Evolutionary conservation across 2,113 vertebrate species (phyloP).

Genomic region (Canis aureus): DNA sequence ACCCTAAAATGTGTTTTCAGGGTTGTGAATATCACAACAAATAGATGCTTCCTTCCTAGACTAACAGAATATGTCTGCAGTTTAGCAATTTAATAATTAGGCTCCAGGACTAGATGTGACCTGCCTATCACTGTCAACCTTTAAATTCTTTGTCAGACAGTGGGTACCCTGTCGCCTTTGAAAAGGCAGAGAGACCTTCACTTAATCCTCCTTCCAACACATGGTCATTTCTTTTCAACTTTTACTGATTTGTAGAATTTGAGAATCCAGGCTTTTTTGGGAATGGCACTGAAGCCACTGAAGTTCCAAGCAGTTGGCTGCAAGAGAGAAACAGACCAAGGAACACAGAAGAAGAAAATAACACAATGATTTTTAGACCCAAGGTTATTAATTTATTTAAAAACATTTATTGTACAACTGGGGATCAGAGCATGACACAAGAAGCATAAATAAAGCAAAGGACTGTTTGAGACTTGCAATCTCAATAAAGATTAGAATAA

Average conservation of each 20-base stretch:
- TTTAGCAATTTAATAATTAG: background rate
- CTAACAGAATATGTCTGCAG: background rate
- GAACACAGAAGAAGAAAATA: background rate
- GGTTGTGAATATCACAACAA: background rate
- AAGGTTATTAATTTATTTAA: conserved; percentile 17
- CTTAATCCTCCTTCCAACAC: background rate
- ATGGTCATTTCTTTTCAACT: background rate
- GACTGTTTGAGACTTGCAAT: background rate
- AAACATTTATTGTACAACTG: background rate
- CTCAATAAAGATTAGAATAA: background rate
- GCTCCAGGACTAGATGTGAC: too few relatives aligned
- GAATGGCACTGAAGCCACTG: background rate
- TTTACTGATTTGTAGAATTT: background rate
- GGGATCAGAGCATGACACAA: background rate
- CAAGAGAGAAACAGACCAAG: background rate
- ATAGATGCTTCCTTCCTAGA: background rate
- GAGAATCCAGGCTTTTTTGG: background rate
- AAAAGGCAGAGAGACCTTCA: background rate
- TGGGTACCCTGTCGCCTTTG: background rate
- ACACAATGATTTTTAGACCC: background rate
- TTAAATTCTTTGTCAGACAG: background rate
- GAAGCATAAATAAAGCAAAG: background rate
- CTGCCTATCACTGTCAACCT: background rate
- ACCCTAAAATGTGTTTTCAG: background rate
- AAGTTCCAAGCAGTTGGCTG: background rate